Conservation (phyloP, 2,888 invertebrate genomes). For the Nomada hirtipes region DNA sequence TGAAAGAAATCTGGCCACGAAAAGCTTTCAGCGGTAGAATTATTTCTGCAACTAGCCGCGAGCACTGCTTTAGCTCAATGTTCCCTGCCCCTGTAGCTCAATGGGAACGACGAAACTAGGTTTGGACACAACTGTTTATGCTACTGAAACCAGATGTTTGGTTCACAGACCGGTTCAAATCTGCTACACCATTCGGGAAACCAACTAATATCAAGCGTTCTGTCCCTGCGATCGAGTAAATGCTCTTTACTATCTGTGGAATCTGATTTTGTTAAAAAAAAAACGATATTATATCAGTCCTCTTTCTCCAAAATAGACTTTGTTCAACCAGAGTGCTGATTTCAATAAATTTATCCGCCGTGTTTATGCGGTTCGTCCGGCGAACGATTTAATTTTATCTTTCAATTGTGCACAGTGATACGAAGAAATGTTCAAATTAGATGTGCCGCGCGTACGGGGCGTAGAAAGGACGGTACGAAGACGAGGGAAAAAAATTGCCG, state of each 20-base stretch:
- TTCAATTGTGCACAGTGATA: slow-evolving; percentile 36
- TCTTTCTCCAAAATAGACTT: background rate
- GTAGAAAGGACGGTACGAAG: background rate
- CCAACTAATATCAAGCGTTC: slow-evolving; percentile 53
- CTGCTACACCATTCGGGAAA: slow-evolving; percentile 52
- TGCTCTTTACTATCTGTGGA: background rate
- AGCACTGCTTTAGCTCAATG: slow-evolving; percentile 41
- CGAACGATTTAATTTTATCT: slow-evolving; percentile 52
- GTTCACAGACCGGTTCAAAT: slow-evolving; percentile 33
- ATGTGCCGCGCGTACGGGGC: background rate
- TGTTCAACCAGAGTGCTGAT: slow-evolving; percentile 11
- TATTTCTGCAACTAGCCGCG: slow-evolving; percentile 34
- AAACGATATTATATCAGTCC: background rate
- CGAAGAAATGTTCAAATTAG: slow-evolving; percentile 24
- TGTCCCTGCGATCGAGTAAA: slow-evolving; percentile 7
- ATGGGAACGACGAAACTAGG: slow-evolving; percentile 26
- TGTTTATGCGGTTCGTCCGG: slow-evolving; percentile 1
- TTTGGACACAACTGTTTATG: slow-evolving; percentile 55
- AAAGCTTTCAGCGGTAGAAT: slow-evolving; percentile 21
- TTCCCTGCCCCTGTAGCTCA: slow-evolving; percentile 10
- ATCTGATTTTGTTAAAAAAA: no score
- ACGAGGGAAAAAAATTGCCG: slow-evolving; percentile 38
- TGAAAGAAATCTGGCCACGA: slow-evolving; percentile 7
- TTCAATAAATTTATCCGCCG: slow-evolving; percentile 34
- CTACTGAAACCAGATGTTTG: slow-evolving; percentile 62